phyloP scores from a whole-genome alignment of 1,140 invertebrate genomes.

The Drosophila watanabei region DNA sequence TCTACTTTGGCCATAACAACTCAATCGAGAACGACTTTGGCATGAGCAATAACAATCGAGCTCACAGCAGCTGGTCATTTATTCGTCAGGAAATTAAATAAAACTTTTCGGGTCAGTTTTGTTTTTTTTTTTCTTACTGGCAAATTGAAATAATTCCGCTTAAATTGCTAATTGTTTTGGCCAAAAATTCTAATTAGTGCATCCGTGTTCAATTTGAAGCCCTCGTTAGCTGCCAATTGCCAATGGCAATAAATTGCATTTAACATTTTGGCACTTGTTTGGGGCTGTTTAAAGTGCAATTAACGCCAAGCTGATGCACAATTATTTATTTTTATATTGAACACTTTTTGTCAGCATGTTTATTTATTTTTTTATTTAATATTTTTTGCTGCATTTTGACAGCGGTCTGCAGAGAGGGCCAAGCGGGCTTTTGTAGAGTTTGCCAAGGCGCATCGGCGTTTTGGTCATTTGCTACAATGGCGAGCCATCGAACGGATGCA shows the following conservation, averaged over 20 bases:
- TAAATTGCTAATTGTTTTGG: conserved; percentile 58
- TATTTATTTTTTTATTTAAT: neutral
- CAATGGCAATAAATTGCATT: conserved; percentile 64
- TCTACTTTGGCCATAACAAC: conserved; percentile 29
- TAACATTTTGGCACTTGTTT: conserved; percentile 69
- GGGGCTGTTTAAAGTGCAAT: conserved; percentile 64
- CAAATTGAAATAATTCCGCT: conserved; percentile 54
- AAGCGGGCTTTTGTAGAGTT: conserved; percentile 60
- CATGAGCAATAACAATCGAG: conserved; percentile 8
- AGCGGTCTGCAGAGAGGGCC: conserved; percentile 19
- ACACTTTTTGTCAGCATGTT: conserved; percentile 25
- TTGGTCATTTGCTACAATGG: conserved; percentile 50
- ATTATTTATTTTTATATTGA: conserved; percentile 47
- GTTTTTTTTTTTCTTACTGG: conserved; percentile 3
- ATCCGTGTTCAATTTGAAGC: conserved; percentile 48
- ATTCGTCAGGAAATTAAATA: conserved; percentile 32
- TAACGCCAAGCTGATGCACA: conserved; percentile 60
- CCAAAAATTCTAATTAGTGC: conserved; percentile 73
- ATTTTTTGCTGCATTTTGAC: conserved; percentile 42
- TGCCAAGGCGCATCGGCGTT: conserved; percentile 42
- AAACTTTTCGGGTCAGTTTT: conserved; percentile 22
- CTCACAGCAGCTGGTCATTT: conserved; percentile 6
- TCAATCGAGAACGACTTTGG: conserved; percentile 8
- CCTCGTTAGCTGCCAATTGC: conserved; percentile 43
- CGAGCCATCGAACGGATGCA: conserved; percentile 50